phyloP scores from a whole-genome alignment of 2,888 invertebrate genomes.

The Hypercompe scribonia region DNA sequence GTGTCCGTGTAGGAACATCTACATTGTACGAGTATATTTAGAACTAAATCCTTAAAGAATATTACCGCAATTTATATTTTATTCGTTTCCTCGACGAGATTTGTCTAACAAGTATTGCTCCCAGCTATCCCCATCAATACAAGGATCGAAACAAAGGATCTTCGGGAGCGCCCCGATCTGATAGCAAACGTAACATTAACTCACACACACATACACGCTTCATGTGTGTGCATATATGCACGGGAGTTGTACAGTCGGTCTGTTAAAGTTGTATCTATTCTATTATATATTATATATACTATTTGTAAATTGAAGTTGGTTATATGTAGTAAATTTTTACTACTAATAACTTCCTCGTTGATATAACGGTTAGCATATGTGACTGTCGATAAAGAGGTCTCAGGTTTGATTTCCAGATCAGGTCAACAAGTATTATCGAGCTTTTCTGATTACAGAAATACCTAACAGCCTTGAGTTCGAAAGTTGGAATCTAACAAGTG shows the following conservation, averaged over 20 bases:
- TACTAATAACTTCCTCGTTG: too few relatives aligned
- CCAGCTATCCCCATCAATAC: constrained; percentile 8
- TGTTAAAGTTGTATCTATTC: neutral
- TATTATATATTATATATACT: too few relatives aligned
- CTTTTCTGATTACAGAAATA: too few relatives aligned
- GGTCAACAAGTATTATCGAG: too few relatives aligned
- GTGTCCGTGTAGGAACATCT: too few relatives aligned
- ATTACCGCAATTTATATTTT: neutral
- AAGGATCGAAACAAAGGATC: constrained; percentile 30
- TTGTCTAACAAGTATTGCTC: neutral
- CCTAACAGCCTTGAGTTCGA: too few relatives aligned
- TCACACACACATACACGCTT: constrained; percentile 27
- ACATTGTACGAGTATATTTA: neutral
- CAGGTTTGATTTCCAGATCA: too few relatives aligned
- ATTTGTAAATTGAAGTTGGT: neutral
- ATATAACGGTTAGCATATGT: too few relatives aligned
- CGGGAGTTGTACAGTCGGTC: neutral
- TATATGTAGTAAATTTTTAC: neutral
- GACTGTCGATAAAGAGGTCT: too few relatives aligned
- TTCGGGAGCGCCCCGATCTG: constrained; percentile 35
- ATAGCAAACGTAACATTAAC: constrained; percentile 42
- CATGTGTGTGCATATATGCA: neutral
- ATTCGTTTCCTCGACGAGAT: neutral
- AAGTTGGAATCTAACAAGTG: too few relatives aligned
- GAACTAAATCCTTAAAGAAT: neutral